These are phyloP conservation scores for Dendrolimus kikuchii DNA, from an alignment of 1,140 invertebrate species.

Conservation along the genomic window DNA sequence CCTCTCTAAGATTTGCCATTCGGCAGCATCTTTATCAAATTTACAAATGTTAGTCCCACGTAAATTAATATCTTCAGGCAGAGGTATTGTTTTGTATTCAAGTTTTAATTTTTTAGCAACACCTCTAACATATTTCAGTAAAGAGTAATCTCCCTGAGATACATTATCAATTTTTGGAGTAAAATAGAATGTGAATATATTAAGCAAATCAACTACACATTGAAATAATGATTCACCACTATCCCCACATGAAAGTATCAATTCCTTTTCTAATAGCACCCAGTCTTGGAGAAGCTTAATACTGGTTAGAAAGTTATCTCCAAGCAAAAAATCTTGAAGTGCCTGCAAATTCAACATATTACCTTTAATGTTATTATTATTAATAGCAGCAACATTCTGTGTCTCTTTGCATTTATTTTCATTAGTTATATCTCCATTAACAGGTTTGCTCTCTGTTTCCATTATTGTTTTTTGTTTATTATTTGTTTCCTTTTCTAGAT, in stretches of 20 bases:
- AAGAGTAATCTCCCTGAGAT: constrained; percentile 25
- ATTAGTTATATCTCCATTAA: neutral
- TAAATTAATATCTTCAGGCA: constrained; percentile 82
- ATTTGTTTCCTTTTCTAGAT: constrained; percentile 20
- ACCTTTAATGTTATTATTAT: neutral
- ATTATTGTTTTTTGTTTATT: constrained; percentile 6
- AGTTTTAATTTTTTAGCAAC: constrained; percentile 59
- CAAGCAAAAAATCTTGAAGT: constrained; percentile 51
- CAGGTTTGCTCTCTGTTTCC: constrained; percentile 3
- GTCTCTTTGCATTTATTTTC: constrained; percentile 11
- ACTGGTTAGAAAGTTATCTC: constrained; percentile 57
- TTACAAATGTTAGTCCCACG: constrained; percentile 79
- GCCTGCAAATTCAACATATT: constrained; percentile 4
- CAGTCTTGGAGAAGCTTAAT: constrained; percentile 63
- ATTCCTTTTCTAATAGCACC: constrained; percentile 60
- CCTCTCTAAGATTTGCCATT: constrained; percentile 77
- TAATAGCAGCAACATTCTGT: constrained; percentile 19
- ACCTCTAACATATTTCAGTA: constrained; percentile 40
- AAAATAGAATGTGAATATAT: constrained; percentile 61
- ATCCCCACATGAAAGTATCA: constrained; percentile 64
- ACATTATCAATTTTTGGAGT: constrained; percentile 34
- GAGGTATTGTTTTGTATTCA: constrained; percentile 74
- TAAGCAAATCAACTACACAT: constrained; percentile 64
- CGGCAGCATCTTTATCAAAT: constrained; percentile 76
- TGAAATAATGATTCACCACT: constrained; percentile 65